Conservation (phyloP, 2,888 invertebrate genomes). For the Itoplectis maculator region DNA sequence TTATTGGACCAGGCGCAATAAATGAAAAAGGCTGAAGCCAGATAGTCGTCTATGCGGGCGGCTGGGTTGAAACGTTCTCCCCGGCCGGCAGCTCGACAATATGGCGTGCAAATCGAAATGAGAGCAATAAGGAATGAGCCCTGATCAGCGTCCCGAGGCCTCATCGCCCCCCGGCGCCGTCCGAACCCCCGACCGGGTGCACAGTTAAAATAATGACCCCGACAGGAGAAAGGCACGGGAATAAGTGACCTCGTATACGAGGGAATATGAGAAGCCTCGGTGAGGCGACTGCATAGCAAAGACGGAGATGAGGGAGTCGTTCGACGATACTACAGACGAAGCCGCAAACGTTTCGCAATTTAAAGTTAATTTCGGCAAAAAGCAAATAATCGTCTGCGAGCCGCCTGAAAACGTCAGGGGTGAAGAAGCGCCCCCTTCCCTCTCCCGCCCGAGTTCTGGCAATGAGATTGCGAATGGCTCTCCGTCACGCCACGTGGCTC, state of each 20-base stretch:
- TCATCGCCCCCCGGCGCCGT: not conserved
- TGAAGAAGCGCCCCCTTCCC: conserved; percentile 51
- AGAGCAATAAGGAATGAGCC: conserved; percentile 50
- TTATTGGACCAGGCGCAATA: conserved; percentile 32
- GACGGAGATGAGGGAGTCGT: conserved; percentile 30
- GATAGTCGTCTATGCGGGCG: conserved; percentile 29
- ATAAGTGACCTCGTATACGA: conserved; percentile 43
- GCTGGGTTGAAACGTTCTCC: not conserved
- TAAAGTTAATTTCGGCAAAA: conserved; percentile 81
- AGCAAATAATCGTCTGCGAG: conserved; percentile 80
- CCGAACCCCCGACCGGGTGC: conserved; percentile 20
- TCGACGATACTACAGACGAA: conserved; percentile 49
- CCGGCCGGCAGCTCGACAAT: conserved; percentile 1
- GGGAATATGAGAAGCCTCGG: conserved; percentile 29
- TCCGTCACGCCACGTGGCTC: conserved; percentile 78
- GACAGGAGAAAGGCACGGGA: conserved; percentile 31
- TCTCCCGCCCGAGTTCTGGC: conserved; percentile 34
- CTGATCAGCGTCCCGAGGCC: conserved; percentile 45
- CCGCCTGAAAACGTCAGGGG: conserved; percentile 43
- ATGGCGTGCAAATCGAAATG: conserved; percentile 64
- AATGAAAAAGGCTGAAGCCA: conserved; percentile 32
- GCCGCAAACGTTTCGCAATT: conserved; percentile 76
- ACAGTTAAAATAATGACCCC: conserved; percentile 58
- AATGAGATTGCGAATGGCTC: conserved; percentile 73
- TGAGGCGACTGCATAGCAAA: not conserved